Evolutionary conservation across 2,113 vertebrate species (phyloP).

Genomic region (Podarcis raffonei): DNA sequence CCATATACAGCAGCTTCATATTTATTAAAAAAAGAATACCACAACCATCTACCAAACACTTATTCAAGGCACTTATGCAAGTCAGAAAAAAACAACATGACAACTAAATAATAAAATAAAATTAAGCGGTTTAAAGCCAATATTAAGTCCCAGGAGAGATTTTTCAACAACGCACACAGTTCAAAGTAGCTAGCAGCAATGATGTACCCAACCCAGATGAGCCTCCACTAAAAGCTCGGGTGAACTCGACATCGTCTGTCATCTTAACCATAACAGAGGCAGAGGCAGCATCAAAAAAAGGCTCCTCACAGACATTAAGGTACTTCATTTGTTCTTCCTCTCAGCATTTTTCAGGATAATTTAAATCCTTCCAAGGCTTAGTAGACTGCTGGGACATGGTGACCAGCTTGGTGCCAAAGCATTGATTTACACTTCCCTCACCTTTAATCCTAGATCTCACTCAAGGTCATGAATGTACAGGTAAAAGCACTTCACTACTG

Average conservation of each 20-base stretch:
- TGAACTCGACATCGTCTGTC: too few relatives aligned
- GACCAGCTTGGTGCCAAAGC: neutral
- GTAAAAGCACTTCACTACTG: constrained; percentile 16
- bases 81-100: neutral
- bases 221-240: neutral
- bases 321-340: neutral
- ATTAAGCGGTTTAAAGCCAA: neutral
- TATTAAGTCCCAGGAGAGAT: neutral
- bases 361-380: neutral
- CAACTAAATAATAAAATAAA: neutral
- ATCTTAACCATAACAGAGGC: neutral
- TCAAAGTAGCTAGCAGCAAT: neutral
- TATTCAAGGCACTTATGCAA: neutral
- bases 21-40: neutral
- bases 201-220: neutral
- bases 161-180: neutral
- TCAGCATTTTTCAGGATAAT: constrained; percentile 1
- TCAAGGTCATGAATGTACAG: neutral
- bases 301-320: neutral
- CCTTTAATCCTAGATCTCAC: neutral
- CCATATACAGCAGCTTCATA: neutral
- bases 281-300: neutral
- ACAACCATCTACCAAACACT: neutral
- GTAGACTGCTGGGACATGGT: neutral
- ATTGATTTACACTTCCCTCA: constrained; percentile 30